These are phyloP conservation scores for Falco naumanni DNA, from an alignment of 2,797 vertebrate genomes.

Conservation along the genomic window DNA sequence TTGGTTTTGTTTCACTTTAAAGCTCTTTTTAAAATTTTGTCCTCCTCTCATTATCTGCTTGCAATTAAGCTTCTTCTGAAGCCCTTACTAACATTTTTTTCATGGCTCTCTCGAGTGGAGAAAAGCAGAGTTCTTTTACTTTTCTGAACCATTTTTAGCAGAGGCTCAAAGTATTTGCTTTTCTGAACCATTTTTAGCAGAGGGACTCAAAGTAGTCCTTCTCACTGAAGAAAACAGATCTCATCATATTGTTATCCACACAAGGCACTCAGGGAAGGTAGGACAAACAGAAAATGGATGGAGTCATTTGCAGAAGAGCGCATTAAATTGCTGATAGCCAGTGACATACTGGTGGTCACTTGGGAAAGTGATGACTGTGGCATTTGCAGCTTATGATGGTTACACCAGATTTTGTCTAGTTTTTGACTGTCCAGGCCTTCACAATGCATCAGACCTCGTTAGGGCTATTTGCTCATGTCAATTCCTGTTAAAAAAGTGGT, in stretches of 20 bases:
- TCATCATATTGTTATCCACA: background rate
- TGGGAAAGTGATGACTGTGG: background rate
- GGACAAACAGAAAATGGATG: background rate
- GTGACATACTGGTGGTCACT: background rate
- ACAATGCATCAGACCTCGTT: conserved; percentile 2
- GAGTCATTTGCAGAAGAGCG: background rate
- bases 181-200: background rate
- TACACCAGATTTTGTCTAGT: background rate
- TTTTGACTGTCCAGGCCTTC: background rate
- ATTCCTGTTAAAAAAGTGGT: conserved; percentile 42
- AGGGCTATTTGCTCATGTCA: conserved; percentile 53
- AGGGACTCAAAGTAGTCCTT: background rate
- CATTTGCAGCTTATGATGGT: background rate
- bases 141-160: background rate
- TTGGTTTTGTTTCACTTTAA: background rate
- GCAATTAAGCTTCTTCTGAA: background rate
- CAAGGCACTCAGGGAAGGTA: background rate
- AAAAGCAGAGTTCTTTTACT: background rate
- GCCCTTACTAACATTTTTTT: background rate
- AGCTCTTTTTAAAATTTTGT: fast-evolving
- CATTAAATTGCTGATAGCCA: background rate
- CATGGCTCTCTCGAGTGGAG: background rate
- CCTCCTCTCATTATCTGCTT: background rate
- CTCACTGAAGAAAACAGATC: background rate
- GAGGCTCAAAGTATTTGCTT: background rate